phyloP scores from a whole-genome alignment of 2,888 invertebrate genomes.

The Pammene aurita region DNA sequence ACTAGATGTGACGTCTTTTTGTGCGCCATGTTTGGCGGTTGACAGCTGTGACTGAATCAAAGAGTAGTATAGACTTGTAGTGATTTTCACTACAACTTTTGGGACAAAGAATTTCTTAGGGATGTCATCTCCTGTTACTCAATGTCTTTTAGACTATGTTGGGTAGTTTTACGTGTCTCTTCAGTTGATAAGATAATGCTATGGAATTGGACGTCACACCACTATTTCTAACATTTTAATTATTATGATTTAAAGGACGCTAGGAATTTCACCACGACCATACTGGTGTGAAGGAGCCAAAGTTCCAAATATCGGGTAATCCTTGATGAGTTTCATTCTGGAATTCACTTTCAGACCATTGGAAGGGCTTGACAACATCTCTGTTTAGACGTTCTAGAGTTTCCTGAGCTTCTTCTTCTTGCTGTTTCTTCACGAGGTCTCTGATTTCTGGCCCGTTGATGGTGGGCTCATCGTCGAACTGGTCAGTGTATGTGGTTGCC shows the following conservation, averaged over 20 bases:
- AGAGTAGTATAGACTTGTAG: no score
- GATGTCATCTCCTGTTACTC: no score
- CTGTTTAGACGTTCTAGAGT: constrained; percentile 64
- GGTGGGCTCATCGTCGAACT: constrained; percentile 69
- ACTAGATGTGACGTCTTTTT: no score
- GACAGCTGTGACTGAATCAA: no score
- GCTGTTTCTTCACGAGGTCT: constrained; percentile 68
- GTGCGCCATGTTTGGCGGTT: no score
- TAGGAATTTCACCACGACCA: constrained; percentile 84
- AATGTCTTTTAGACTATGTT: no score
- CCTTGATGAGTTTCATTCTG: constrained; percentile 85
- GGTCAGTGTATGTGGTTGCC: constrained; percentile 71
- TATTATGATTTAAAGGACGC: constrained; percentile 48
- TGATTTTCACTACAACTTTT: no score
- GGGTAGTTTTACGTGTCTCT: no score
- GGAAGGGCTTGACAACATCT: constrained; percentile 83
- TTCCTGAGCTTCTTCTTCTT: constrained; percentile 68
- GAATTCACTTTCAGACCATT: constrained; percentile 89
- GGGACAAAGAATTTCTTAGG: no score
- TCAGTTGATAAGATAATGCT: neutral
- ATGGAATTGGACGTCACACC: constrained; percentile 1
- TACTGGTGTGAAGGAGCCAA: constrained; percentile 82
- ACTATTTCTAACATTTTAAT: constrained; percentile 42
- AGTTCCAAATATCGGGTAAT: constrained; percentile 89
- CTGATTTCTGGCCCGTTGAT: constrained; percentile 70